Percentiles rank a stretch among this genome's conserved stretches.
These are phyloP conservation scores for Drosophila persimilis DNA, from an alignment of 1,140 invertebrate genomes.

Conservation along the genomic window DNA sequence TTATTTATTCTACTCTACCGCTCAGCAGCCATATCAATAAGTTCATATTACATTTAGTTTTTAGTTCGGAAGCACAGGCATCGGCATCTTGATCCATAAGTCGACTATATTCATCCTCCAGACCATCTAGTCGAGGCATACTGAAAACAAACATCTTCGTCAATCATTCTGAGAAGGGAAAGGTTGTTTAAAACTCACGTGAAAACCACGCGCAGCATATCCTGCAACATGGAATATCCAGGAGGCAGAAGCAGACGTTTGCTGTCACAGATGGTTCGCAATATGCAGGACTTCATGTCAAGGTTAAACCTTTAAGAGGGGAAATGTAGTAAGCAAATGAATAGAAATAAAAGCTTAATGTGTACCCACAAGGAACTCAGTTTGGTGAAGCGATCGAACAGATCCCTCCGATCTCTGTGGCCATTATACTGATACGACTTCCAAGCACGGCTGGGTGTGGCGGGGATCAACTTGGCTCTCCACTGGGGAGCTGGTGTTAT, in stretches of 20 bases:
- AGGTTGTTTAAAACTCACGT: slow-evolving; percentile 48
- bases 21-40: slow-evolving; percentile 64
- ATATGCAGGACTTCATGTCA: slow-evolving; percentile 72
- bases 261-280: slow-evolving; percentile 69
- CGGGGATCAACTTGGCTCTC: not conserved
- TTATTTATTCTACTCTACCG: slow-evolving; percentile 39
- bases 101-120: slow-evolving; percentile 68
- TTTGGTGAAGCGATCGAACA: slow-evolving; percentile 61
- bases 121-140: slow-evolving; percentile 65
- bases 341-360: no score
- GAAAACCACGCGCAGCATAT: slow-evolving; percentile 69
- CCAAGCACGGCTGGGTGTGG: not conserved
- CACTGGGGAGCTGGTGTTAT: slow-evolving; percentile 39
- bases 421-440: slow-evolving; percentile 44
- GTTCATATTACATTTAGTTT: slow-evolving; percentile 62
- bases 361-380: slow-evolving; percentile 57
- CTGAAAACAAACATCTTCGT: slow-evolving; percentile 18
- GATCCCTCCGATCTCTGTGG: slow-evolving; percentile 66
- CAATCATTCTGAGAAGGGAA: not conserved
- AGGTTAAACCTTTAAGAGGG: slow-evolving; percentile 49
- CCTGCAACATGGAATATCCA: slow-evolving; percentile 76
- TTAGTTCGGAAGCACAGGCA: slow-evolving; percentile 48
- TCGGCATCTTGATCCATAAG: slow-evolving; percentile 52
- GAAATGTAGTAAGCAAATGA: not conserved
- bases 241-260: slow-evolving; percentile 70